phyloP scores from a whole-genome alignment of 2,113 vertebrate species.

The Mugil cephalus region DNA sequence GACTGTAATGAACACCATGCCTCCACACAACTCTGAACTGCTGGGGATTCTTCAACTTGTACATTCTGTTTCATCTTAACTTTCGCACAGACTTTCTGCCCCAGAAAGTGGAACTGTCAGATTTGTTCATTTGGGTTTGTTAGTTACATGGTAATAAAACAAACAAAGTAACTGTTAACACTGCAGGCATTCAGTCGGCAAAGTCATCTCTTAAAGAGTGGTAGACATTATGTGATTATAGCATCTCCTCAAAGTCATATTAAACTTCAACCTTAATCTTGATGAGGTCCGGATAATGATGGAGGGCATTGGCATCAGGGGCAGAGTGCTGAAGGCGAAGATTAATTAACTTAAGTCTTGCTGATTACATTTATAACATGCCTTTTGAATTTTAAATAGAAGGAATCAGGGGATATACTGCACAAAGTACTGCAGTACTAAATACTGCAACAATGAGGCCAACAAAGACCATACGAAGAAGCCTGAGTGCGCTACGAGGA shows the following conservation, averaged over 20 bases:
- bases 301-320: not conserved
- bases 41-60: constrained; percentile 41
- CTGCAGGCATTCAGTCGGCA: too few relatives aligned
- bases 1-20: constrained; percentile 64
- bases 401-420: not conserved
- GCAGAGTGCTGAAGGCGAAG: not conserved
- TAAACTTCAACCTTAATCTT: not conserved
- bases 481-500: too few relatives aligned
- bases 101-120: constrained; percentile 14
- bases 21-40: constrained; percentile 36
- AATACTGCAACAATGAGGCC: too few relatives aligned
- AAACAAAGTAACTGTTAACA: not conserved
- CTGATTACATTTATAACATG: not conserved
- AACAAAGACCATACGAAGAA: too few relatives aligned
- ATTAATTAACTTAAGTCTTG: not conserved
- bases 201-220: too few relatives aligned
- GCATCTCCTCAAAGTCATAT: not conserved
- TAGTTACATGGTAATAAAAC: not conserved
- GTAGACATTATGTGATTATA: not conserved
- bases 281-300: not conserved
- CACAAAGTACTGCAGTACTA: too few relatives aligned
- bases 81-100: constrained; percentile 42
- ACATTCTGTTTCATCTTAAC: constrained; percentile 59
- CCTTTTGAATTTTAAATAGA: not conserved
- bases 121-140: not conserved